Conservation (phyloP, 2,797 vertebrate species). For the Sciurus carolinensis region DNA sequence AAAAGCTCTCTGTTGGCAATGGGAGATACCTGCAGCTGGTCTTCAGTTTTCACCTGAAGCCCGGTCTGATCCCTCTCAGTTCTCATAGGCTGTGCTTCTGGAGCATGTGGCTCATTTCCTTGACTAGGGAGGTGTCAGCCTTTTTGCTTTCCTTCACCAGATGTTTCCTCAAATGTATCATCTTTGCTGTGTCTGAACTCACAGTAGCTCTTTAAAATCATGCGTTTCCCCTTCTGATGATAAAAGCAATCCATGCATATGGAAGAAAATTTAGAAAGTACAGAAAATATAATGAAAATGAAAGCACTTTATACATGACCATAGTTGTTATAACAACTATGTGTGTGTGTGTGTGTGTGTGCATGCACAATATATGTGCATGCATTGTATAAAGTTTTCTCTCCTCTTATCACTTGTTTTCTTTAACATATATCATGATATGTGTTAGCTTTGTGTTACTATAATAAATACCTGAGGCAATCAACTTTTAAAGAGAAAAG, state of each 20-base stretch:
- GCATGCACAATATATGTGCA: too few species aligned
- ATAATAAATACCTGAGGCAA: background rate
- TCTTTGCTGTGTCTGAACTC: conserved; percentile 24
- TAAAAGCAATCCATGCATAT: conserved; percentile 35
- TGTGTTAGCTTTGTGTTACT: background rate
- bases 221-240: background rate
- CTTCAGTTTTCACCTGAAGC: background rate
- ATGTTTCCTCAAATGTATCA: background rate
- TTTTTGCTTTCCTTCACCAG: background rate
- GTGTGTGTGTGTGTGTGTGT: background rate
- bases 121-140: background rate
- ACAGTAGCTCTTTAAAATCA: conserved; percentile 49
- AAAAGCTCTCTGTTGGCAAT: background rate
- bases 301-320: background rate
- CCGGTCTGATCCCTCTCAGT: background rate
- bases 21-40: background rate
- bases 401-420: background rate
- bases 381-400: background rate
- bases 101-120: background rate
- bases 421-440: background rate
- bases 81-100: background rate
- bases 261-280: conserved; percentile 29
- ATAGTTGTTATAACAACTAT: background rate
- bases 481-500: background rate
- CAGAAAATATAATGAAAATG: conserved; percentile 38